Percentiles rank a stretch among this genome's conserved stretches.
phyloP scores from a whole-genome alignment of 2,888 invertebrate genomes.

The Chrysina gloriosa region DNA sequence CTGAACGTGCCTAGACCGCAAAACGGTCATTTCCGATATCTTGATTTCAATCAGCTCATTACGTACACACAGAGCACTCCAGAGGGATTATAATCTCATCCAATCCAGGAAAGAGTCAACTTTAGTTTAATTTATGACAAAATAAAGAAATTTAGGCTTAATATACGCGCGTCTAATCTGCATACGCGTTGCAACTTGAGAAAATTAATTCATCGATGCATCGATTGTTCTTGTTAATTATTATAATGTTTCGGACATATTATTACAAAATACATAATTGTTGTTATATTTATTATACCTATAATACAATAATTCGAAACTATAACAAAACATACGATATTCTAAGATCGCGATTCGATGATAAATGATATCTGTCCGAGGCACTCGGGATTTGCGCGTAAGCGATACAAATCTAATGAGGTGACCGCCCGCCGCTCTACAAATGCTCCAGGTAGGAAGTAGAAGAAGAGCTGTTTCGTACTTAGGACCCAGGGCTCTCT shows the following conservation, averaged over 20 bases:
- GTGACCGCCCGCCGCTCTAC: constrained; percentile 48
- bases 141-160: too few relatives aligned
- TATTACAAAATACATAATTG: not conserved
- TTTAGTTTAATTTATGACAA: too few relatives aligned
- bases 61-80: too few relatives aligned
- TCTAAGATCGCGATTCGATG: constrained; percentile 51
- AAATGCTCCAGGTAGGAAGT: constrained; percentile 29
- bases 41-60: too few relatives aligned
- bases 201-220: too few relatives aligned
- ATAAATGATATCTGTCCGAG: constrained; percentile 60
- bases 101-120: too few relatives aligned
- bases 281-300: constrained; percentile 26
- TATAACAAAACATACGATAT: constrained; percentile 43
- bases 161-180: too few relatives aligned
- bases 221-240: too few relatives aligned
- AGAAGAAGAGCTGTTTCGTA: constrained; percentile 6
- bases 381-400: constrained; percentile 54
- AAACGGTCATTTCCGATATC: too few relatives aligned
- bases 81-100: too few relatives aligned
- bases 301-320: constrained; percentile 24
- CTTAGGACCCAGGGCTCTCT: not conserved
- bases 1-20: too few relatives aligned
- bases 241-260: not conserved
- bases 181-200: too few relatives aligned
- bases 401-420: constrained; percentile 56